Evolutionary conservation across 1,140 invertebrate genomes (phyloP), one percentile per base, ranked within the genome.

Genomic region (Matsumurasca onukii): DNA sequence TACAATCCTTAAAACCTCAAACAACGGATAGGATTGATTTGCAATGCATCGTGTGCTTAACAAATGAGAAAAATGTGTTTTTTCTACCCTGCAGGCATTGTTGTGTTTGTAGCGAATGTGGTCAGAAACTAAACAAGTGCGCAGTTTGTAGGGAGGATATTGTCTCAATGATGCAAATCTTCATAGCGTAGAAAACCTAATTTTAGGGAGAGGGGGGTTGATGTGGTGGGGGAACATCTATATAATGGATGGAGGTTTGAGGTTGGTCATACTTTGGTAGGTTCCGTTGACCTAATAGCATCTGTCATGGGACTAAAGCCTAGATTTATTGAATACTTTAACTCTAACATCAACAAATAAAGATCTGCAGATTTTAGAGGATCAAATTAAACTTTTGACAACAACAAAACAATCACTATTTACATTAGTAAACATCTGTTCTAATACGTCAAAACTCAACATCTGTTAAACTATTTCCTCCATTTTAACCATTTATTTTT

Each of bases 21-120:
- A 17, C 49, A 20, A 3, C n/a, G 3, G 3, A 51, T 3, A 51
- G 24, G 24, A 17, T 20, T 3, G 49, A 22, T 20, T 51, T 51
- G n/a, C 17, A 51, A 51, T 51, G 49, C 24, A 51, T 51, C n/a
- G 49, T 51, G n/a, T 51, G 49, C n/a, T 51, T 51, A n/a, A 20
- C 49, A 51, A 22, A 17, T 3, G 5, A 51, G 3, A 51, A 22
- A 51, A 22, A 51, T 17, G 24, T 51, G n/a, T 17, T 51, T 5
- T 51, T 51, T 20, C 24, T 51, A n/a, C 49, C 49, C 5, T 51
- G 49, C n/a, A 51, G 24, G 24, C 49, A 51, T n/a, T 51, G 5
- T 51, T 51, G 49, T 22, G 24, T 17, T 22, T 51, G 49, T 20
- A 20, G 17, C n/a, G 24, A 20, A 3, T 51, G 49, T 22, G 49